Base-by-base conservation (phyloP, 2,797 vertebrate species). In the Lutjanus campechanus region DNA sequence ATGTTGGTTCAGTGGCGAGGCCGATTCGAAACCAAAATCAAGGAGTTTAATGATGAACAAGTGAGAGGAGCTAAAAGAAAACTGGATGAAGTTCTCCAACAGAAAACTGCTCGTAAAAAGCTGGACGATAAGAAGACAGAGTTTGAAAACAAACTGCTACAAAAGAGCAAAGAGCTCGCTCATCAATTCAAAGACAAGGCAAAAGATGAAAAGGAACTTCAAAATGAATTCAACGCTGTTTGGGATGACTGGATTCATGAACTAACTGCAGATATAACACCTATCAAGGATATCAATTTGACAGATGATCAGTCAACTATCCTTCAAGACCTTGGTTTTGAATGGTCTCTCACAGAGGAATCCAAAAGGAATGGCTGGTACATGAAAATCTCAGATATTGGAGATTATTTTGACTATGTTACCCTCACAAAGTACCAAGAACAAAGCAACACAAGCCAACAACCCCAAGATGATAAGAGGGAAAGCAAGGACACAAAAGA, bases 1-100 rank as follows among this genome's bases (percentile, higher is more conserved):
- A 76, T 85, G 0, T 0, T 91, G 82, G 71, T 72, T 73, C 82
- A 89, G 66, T 89, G 87, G 87, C 55, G 25, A 51, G 40, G 65
- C 0, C 49, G 0, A 54, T 85, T 85, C 79, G 78, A 88, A 22
- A 77, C 0, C 0, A 91, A 86, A 59, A 84, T 89, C 19, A 40
- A 79, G 2, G 62, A 85, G 2, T 82, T 91, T 36, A 22, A 51
- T 16, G 55, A 84, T 1, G 84, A 87, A 0, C 71, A 44, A 12
- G 25, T 85, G 36, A 70, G 0, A 44, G 51, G 0, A 5, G 7
- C 46, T 0, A 36, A 81, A 56, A 50, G 20, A 70, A 91, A 91
- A 73, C 76, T 91, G 58, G 67, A 81, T 56, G 79, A 81, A 46
- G 15, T 88, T 17, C 75, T 89, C 2, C 65, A 83, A 22, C 82